Evolutionary conservation across 2,113 vertebrate genomes (phyloP).

Genomic region (Leptosomus discolor): DNA sequence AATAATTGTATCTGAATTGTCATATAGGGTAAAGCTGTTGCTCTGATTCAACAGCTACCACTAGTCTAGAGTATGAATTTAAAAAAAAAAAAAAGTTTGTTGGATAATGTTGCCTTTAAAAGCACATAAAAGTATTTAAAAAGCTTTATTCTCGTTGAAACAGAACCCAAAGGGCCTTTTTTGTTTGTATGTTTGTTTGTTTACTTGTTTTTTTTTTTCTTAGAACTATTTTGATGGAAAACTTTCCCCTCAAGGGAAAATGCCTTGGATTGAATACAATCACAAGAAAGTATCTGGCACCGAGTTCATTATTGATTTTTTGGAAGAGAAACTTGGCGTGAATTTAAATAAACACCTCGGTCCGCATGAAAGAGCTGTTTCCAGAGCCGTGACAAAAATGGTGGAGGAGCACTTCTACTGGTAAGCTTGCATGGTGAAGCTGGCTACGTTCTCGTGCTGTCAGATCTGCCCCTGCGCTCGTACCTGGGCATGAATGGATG

Average conservation of each 20-base stretch:
- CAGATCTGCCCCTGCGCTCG: neutral
- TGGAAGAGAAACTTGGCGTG: constrained; percentile 95
- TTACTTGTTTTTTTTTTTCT: neutral
- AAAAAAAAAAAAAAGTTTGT: neutral
- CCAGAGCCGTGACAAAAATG: constrained; percentile 91
- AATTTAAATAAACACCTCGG: constrained; percentile 91
- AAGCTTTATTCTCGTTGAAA: neutral
- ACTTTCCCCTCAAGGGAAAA: constrained; percentile 95
- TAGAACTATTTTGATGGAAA: constrained; percentile 98
- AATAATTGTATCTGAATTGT: neutral
- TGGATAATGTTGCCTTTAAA: neutral
- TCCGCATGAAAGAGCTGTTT: constrained; percentile 87
- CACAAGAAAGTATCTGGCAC: constrained; percentile 90
- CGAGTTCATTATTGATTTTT: constrained; percentile 96
- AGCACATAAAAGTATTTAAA: neutral
- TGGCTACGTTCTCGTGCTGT: neutral
- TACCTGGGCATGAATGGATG: neutral
- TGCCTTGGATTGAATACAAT: constrained; percentile 99
- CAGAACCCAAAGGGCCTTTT: neutral
- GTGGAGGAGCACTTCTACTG: constrained; percentile 97
- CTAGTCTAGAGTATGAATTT: neutral
- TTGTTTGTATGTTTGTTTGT: neutral
- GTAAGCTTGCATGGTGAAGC: constrained; percentile 70
- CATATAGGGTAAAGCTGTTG: neutral
- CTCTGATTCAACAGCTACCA: neutral